Percentiles rank a stretch among this genome's conserved stretches.
Evolutionary conservation across 2,888 invertebrate genomes (phyloP).

Genomic region (Eremobia ochroleuca): DNA sequence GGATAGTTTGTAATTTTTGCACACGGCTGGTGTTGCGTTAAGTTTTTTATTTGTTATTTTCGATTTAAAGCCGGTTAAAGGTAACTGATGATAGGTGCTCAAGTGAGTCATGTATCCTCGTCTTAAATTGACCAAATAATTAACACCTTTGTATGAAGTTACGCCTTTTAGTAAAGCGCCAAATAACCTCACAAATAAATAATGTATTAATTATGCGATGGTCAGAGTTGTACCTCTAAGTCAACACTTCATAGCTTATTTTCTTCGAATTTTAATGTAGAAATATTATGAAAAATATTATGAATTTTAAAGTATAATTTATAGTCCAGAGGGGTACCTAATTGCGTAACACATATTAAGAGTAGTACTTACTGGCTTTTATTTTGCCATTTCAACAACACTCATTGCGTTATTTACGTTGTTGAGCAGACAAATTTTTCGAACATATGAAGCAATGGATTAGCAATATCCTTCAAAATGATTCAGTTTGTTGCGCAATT

Average conservation of each 20-base stretch:
- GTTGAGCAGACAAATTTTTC: too few species aligned
- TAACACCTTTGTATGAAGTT: conserved; percentile 14
- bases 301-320: too few species aligned
- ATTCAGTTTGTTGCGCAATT: not conserved
- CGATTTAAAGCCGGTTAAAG: not conserved
- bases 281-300: too few species aligned
- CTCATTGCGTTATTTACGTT: too few species aligned
- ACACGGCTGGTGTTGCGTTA: not conserved
- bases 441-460: too few species aligned
- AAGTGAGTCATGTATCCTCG: conserved; percentile 2
- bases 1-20: not conserved
- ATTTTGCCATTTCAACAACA: too few species aligned
- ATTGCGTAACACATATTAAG: too few species aligned
- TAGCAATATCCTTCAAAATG: not conserved
- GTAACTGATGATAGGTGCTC: not conserved
- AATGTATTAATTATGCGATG: not conserved
- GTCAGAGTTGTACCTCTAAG: not conserved
- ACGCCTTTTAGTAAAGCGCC: not conserved
- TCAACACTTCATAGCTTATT: not conserved
- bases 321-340: not conserved
- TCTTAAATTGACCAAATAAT: conserved; percentile 1
- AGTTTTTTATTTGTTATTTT: conserved; percentile 2
- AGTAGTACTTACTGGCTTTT: too few species aligned
- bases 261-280: not conserved
- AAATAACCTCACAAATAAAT: not conserved